Conservation (phyloP, 2,797 vertebrate species). For the Podargus strigoides region DNA sequence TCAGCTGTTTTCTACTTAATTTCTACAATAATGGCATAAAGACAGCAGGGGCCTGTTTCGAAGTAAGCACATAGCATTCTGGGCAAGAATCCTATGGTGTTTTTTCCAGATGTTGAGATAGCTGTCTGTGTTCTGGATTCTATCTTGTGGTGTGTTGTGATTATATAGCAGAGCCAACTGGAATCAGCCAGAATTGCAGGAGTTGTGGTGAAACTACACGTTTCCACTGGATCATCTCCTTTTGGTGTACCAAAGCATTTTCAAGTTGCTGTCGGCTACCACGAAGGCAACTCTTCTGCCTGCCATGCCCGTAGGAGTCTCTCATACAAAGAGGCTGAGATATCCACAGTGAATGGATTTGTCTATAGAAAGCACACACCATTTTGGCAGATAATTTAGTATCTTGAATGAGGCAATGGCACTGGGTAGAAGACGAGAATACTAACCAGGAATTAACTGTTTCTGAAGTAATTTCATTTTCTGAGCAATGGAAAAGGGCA, state of each 20-base stretch:
- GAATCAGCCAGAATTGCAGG: neutral
- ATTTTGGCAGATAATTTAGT: neutral
- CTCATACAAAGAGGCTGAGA: neutral
- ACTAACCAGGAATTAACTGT: neutral
- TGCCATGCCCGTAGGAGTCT: neutral
- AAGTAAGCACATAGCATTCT: neutral
- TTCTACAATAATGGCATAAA: neutral
- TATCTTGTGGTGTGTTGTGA: neutral
- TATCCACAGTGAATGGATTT: neutral
- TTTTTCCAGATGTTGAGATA: slow-evolving; percentile 29
- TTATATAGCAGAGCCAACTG: neutral
- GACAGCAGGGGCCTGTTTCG: neutral
- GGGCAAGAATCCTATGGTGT: neutral
- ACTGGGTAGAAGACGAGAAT: neutral
- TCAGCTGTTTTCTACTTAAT: slow-evolving; percentile 29
- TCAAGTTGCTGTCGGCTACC: neutral
- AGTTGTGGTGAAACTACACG: neutral
- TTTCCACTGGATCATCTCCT: neutral
- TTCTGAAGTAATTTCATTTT: neutral
- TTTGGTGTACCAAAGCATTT: neutral
- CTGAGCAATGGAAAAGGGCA: neutral
- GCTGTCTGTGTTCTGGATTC: neutral
- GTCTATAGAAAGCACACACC: neutral
- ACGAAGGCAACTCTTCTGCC: neutral
- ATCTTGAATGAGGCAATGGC: neutral